Percentiles rank a stretch among this genome's conserved stretches.
These are phyloP conservation scores for Macrostomum lignano DNA, from an alignment of 1,140 invertebrate species.

Conservation along the genomic window DNA sequence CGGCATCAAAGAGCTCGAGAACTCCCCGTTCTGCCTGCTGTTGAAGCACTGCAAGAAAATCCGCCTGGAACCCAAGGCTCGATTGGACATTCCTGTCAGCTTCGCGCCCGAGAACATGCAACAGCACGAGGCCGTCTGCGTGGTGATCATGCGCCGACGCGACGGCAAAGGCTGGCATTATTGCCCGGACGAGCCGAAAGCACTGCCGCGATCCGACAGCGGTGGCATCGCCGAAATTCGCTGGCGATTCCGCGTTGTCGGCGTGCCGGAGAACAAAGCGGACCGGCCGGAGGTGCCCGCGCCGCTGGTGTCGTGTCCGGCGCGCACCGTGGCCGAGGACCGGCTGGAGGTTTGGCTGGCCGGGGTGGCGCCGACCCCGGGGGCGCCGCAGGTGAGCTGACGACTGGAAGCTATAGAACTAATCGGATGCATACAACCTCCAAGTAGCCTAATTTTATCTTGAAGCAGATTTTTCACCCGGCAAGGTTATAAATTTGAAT, in stretches of 20 bases:
- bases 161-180: slow-evolving; percentile 11
- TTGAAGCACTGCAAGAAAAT: slow-evolving; percentile 15
- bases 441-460: no score
- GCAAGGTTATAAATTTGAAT: no score
- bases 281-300: slow-evolving; percentile 11
- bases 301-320: slow-evolving; percentile 12
- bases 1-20: neutral
- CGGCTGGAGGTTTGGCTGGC: slow-evolving; percentile 18
- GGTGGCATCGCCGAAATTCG: slow-evolving; percentile 13
- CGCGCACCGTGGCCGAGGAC: slow-evolving; percentile 14
- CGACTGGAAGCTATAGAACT: no score
- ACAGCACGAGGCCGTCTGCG: slow-evolving; percentile 16
- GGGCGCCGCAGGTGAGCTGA: slow-evolving; percentile 14
- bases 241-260: slow-evolving; percentile 20
- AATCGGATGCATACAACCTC: no score
- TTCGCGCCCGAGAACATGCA: slow-evolving; percentile 21
- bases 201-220: neutral
- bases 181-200: slow-evolving; percentile 9
- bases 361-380: slow-evolving; percentile 13
- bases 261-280: slow-evolving; percentile 17
- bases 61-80: slow-evolving; percentile 18
- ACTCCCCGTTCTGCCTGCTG: slow-evolving; percentile 18
- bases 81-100: slow-evolving; percentile 23
- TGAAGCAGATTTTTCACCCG: no score
- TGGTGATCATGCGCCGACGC: slow-evolving; percentile 14